A percentile compares a stretch with the other conserved stretches of the same genome.
phyloP scores from a whole-genome alignment of 2,888 invertebrate genomes.

The Escarpia spicata region DNA sequence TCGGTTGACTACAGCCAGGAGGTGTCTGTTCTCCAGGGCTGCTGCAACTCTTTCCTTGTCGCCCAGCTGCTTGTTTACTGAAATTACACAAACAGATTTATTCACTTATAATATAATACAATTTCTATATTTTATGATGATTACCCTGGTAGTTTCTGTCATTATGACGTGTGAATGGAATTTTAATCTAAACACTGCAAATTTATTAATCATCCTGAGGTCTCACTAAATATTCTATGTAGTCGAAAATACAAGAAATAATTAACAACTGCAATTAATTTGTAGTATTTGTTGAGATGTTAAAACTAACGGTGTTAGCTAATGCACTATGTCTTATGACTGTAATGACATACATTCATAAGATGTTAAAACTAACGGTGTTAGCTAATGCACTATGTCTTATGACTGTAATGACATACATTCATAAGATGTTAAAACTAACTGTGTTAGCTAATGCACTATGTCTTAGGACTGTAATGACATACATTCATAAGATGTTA shows the following conservation, averaged over 20 bases:
- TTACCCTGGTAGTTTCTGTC: background rate
- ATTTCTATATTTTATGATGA: slow-evolving; percentile 68
- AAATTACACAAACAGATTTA: slow-evolving; percentile 37
- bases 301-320: background rate
- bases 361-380: too few species aligned
- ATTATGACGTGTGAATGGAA: background rate
- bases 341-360: too few species aligned
- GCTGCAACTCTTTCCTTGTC: slow-evolving; percentile 98
- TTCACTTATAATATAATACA: slow-evolving; percentile 22
- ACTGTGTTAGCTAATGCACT: too few species aligned
- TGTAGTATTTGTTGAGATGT: background rate
- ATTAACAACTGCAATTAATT: background rate
- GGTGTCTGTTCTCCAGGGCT: slow-evolving; percentile 90
- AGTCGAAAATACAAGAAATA: background rate
- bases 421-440: too few species aligned
- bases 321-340: too few species aligned
- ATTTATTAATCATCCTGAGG: background rate
- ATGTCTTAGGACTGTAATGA: too few species aligned
- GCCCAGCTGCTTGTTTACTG: slow-evolving; percentile 94
- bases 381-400: too few species aligned
- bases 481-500: too few species aligned
- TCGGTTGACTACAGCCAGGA: slow-evolving; percentile 93
- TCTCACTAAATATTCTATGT: background rate
- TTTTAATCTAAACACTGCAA: background rate
- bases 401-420: too few species aligned